Percentiles rank a stretch among this genome's conserved stretches.
These are phyloP conservation scores for Morphnarchus princeps DNA, from an alignment of 2,113 vertebrate genomes.

Conservation along the genomic window DNA sequence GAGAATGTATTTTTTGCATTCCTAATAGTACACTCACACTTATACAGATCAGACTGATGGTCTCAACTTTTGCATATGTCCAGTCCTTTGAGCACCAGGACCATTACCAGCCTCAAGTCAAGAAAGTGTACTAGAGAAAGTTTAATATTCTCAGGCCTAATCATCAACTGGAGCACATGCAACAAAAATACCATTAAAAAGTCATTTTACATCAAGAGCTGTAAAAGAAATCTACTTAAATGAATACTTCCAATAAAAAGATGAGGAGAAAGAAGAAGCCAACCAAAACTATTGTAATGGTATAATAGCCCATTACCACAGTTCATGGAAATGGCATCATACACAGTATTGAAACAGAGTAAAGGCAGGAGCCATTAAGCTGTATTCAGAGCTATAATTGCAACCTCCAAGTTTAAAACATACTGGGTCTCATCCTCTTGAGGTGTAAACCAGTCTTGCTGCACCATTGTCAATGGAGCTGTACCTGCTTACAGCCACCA, in stretches of 20 bases:
- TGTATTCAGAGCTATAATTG: neutral
- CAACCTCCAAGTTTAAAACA: neutral
- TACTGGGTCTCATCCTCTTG: neutral
- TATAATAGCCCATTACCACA: neutral
- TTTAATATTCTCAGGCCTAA: neutral
- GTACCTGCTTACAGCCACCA: neutral
- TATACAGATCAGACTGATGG: neutral
- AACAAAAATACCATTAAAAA: neutral
- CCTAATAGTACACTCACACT: too few species aligned
- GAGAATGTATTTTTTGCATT: neutral
- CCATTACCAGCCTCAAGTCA: neutral
- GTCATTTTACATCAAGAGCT: neutral
- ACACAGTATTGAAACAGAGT: neutral
- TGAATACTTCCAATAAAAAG: neutral
- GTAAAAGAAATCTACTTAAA: neutral
- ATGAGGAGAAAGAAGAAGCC: neutral
- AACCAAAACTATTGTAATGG: neutral
- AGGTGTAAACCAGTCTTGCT: neutral
- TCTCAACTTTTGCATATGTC: neutral
- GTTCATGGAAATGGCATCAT: neutral
- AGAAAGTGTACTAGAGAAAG: neutral
- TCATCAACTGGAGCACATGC: neutral
- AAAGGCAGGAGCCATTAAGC: neutral
- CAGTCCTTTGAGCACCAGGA: neutral
- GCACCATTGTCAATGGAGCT: neutral